These are phyloP conservation scores for Philaenus spumarius DNA, from an alignment of 1,140 invertebrate species.

Conservation along the genomic window DNA sequence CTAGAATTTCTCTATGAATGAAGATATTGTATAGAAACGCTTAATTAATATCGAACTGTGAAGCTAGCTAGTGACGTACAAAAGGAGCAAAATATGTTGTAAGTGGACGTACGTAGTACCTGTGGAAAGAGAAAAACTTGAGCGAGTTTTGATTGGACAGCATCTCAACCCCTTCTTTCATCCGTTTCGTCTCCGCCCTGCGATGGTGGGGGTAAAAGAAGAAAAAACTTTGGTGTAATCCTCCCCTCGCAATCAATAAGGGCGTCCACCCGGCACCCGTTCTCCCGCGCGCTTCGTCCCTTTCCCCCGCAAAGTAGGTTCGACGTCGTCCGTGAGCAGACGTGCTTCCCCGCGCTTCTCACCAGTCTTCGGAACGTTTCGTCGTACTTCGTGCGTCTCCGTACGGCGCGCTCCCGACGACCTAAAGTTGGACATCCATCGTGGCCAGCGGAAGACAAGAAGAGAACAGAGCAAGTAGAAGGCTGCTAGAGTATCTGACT, in stretches of 20 bases:
- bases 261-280: slow-evolving; percentile 16
- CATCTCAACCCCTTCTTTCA: slow-evolving; percentile 16
- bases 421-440: slow-evolving; percentile 2
- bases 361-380: slow-evolving; percentile 20
- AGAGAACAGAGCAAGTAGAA: neutral
- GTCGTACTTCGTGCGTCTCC: slow-evolving; percentile 2
- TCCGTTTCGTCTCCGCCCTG: slow-evolving; percentile 5
- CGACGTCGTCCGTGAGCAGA: slow-evolving; percentile 23
- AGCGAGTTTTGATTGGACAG: neutral
- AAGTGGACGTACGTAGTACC: neutral
- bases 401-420: neutral
- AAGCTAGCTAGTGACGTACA: no score
- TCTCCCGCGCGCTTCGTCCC: neutral
- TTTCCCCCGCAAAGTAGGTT: slow-evolving; percentile 24
- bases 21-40: no score
- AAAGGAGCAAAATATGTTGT: neutral
- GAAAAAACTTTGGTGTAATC: slow-evolving; percentile 24
- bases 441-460: neutral
- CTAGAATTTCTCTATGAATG: no score
- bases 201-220: slow-evolving; percentile 21
- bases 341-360: slow-evolving; percentile 21
- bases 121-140: neutral
- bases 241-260: slow-evolving; percentile 26
- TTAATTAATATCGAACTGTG: no score
- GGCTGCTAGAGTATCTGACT: neutral